Conservation (phyloP, 2,797 vertebrate genomes). For the Gallinago stenura region DNA sequence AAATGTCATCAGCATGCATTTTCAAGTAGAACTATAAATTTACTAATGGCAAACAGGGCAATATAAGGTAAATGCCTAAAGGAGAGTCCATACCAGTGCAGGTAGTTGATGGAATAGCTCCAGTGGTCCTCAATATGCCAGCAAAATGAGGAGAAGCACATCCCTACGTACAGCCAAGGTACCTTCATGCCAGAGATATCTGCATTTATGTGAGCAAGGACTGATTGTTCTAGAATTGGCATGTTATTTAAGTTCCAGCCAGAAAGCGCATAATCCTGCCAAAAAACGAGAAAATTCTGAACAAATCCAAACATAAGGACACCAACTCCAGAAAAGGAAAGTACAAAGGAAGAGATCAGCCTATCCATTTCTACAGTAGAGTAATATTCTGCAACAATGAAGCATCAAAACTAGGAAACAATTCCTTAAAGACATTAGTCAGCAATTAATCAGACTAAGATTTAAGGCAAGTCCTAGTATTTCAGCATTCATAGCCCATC, state of each 20-base stretch:
- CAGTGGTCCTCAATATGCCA: slow-evolving; percentile 97
- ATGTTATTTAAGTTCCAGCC: slow-evolving; percentile 99
- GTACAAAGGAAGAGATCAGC: not conserved
- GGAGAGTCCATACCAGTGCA: slow-evolving; percentile 81
- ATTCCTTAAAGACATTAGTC: not conserved
- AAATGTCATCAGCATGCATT: not conserved
- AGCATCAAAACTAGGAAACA: not conserved
- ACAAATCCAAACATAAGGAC: not conserved
- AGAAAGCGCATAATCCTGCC: slow-evolving; percentile 93
- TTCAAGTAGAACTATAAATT: not conserved
- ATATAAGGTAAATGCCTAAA: not conserved
- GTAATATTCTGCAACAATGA: not conserved
- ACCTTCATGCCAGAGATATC: slow-evolving; percentile 99
- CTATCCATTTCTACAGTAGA: not conserved
- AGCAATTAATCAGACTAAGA: not conserved
- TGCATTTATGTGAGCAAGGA: slow-evolving; percentile 95
- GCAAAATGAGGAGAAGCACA: slow-evolving; percentile 99
- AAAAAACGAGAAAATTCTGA: not conserved
- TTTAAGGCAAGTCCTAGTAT: not conserved
- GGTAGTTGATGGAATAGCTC: slow-evolving; percentile 92
- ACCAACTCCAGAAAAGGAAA: not conserved
- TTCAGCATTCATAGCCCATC: not conserved
- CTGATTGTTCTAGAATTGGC: slow-evolving; percentile 96
- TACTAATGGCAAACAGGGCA: not conserved
- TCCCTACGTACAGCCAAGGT: slow-evolving; percentile 98